These are phyloP conservation scores for Elachura formosa DNA, from an alignment of 2,113 vertebrate species.

Conservation along the genomic window DNA sequence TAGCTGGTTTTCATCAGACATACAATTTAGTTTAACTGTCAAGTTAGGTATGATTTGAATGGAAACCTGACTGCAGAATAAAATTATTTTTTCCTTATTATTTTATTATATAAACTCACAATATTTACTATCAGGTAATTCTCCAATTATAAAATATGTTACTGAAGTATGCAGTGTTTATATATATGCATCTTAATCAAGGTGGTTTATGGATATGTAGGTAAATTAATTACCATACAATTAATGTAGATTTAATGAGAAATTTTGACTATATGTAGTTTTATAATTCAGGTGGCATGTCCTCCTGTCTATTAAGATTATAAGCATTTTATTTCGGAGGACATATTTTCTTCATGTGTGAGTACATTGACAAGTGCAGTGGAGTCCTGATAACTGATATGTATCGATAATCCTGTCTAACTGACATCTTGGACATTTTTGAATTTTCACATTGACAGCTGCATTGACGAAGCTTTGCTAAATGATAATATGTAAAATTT, in stretches of 20 bases:
- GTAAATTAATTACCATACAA: background rate
- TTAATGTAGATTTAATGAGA: background rate
- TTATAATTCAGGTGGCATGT: background rate
- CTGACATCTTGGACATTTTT: background rate
- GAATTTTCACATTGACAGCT: background rate
- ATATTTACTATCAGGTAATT: background rate
- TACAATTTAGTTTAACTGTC: background rate
- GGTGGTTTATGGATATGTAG: background rate
- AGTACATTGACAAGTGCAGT: background rate
- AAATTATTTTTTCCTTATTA: background rate
- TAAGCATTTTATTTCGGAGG: background rate
- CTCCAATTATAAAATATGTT: background rate
- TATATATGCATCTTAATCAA: background rate
- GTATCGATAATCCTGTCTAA: background rate
- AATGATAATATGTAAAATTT: background rate
- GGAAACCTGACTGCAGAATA: background rate
- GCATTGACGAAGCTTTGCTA: background rate
- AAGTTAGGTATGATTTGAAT: background rate
- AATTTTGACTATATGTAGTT: background rate
- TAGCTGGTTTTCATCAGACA: background rate
- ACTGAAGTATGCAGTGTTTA: background rate
- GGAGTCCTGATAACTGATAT: background rate
- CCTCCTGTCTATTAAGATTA: background rate
- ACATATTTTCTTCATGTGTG: background rate
- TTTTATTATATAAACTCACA: background rate